A percentile compares a stretch with the other conserved stretches of the same genome.
Conservation (phyloP, 2,113 vertebrate genomes). For the Turnix velox region DNA sequence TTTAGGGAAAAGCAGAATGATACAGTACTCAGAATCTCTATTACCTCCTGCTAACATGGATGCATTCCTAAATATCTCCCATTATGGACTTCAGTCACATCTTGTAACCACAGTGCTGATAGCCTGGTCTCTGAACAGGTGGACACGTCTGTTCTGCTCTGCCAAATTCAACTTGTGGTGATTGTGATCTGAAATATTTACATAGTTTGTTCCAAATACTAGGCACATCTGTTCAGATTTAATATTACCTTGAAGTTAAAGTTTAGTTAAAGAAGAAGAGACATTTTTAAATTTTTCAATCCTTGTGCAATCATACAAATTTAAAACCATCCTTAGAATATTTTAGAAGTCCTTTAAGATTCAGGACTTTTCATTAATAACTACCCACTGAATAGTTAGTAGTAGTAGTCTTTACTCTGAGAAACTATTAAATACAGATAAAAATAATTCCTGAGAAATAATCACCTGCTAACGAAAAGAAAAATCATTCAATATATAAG, state of each 20-base stretch:
- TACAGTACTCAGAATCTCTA: constrained; percentile 27
- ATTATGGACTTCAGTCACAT: constrained; percentile 41
- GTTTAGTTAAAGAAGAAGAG: neutral
- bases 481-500: neutral
- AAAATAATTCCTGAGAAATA: neutral
- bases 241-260: constrained; percentile 51
- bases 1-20: constrained; percentile 19
- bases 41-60: constrained; percentile 56
- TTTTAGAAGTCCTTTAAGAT: neutral
- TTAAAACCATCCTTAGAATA: neutral
- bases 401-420: neutral
- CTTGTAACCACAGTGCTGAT: constrained; percentile 40
- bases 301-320: neutral
- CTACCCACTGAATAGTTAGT: neutral
- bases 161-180: constrained; percentile 58
- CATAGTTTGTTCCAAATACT: constrained; percentile 51
- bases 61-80: constrained; percentile 56
- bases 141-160: constrained; percentile 70
- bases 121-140: constrained; percentile 66
- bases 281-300: neutral
- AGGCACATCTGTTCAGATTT: constrained; percentile 63
- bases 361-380: neutral
- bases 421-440: neutral
- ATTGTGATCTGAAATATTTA: constrained; percentile 66
- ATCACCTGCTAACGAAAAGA: neutral